These are phyloP conservation scores for Hecatera dysodea DNA, from an alignment of 2,888 invertebrate genomes.

Conservation along the genomic window DNA sequence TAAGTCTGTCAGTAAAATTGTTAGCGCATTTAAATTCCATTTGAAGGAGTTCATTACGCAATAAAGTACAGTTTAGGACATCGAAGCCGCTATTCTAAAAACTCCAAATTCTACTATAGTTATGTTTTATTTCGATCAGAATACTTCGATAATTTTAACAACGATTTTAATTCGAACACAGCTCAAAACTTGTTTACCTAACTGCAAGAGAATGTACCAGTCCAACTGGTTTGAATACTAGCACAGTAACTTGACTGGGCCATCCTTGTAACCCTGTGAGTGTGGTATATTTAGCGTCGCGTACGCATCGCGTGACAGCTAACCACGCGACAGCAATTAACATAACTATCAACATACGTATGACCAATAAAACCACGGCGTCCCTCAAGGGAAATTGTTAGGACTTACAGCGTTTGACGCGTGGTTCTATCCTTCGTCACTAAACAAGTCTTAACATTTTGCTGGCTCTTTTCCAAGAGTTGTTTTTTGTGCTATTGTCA, in stretches of 20 bases:
- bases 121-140: background rate
- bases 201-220: slow-evolving; percentile 16
- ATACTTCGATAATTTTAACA: slow-evolving; percentile 8
- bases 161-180: background rate
- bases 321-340: slow-evolving; percentile 39
- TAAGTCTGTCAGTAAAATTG: background rate
- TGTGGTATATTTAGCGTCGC: slow-evolving; percentile 13
- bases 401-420: background rate
- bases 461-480: background rate
- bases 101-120: background rate
- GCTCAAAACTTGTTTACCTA: slow-evolving; percentile 20
- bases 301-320: slow-evolving; percentile 46
- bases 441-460: background rate
- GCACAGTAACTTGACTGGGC: slow-evolving; percentile 20
- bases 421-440: background rate
- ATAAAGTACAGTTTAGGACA: slow-evolving; percentile 2
- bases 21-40: slow-evolving; percentile 1
- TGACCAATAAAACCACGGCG: background rate
- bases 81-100: background rate
- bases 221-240: slow-evolving; percentile 44
- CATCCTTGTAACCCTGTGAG: slow-evolving; percentile 28
- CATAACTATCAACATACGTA: slow-evolving; percentile 24
- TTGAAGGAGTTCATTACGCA: background rate
- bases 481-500: background rate
- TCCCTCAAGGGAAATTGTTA: background rate